A percentile compares a stretch with the other conserved stretches of the same genome.
phyloP scores from a whole-genome alignment of 37 sponge, comb jelly and placozoan genomes.

The Hormiphora californensis region DNA sequence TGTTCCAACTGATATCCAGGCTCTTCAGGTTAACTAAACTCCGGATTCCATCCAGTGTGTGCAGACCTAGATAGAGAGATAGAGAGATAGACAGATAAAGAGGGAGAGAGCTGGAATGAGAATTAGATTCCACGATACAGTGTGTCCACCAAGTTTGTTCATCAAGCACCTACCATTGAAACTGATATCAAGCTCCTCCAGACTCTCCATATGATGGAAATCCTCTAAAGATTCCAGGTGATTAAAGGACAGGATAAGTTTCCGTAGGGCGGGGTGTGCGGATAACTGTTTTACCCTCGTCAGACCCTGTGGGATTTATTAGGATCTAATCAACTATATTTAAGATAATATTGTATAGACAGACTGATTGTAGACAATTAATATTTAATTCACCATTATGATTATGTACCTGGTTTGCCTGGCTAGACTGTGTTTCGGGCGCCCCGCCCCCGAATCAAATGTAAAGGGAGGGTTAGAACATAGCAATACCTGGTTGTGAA shows the following conservation, averaged over 20 bases:
- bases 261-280: constrained; percentile 50
- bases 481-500: constrained; percentile 2
- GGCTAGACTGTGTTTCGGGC: too few relatives aligned
- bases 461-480: neutral
- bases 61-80: constrained; percentile 56
- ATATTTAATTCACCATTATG: too few relatives aligned
- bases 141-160: neutral
- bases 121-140: too few relatives aligned
- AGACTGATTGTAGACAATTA: too few relatives aligned
- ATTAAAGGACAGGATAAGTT: constrained; percentile 62
- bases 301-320: constrained; percentile 57
- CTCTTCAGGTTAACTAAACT: constrained; percentile 61
- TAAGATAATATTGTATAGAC: neutral
- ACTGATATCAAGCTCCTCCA: constrained; percentile 67
- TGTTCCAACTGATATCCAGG: constrained; percentile 84
- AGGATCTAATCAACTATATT: neutral
- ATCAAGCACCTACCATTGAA: constrained; percentile 52
- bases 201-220: constrained; percentile 61
- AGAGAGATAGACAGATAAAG: neutral
- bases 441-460: neutral
- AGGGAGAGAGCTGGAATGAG: too few relatives aligned
- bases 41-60: constrained; percentile 73
- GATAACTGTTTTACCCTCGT: constrained; percentile 57
- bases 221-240: constrained; percentile 62
- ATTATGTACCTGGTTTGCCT: too few relatives aligned